These are phyloP conservation scores for Furnarius figulus DNA, from an alignment of 2,113 vertebrate genomes.

Conservation along the genomic window DNA sequence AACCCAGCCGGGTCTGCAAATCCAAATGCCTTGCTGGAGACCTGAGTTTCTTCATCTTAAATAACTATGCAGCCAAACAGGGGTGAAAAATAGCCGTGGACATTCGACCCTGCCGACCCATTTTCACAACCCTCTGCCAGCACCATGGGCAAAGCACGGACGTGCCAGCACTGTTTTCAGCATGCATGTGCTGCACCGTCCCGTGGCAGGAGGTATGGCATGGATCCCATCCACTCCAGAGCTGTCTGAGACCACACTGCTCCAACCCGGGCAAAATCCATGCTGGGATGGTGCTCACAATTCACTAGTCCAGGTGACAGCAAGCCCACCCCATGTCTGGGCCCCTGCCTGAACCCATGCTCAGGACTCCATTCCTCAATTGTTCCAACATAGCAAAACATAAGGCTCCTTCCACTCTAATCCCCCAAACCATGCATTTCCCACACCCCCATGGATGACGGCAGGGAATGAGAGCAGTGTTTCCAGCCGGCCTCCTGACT, in stretches of 20 bases:
- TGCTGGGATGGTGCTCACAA: background rate
- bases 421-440: background rate
- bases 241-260: background rate
- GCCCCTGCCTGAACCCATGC: background rate
- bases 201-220: background rate
- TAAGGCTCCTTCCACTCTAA: background rate
- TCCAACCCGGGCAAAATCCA: background rate
- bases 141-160: fast-evolving
- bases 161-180: fast-evolving
- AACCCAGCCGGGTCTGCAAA: background rate
- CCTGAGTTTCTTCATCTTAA: background rate
- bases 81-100: fast-evolving
- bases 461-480: background rate
- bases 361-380: background rate
- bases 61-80: background rate
- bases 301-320: background rate
- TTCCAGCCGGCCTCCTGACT: background rate
- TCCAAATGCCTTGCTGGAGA: background rate
- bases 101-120: fast-evolving
- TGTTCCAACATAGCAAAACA: background rate
- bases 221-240: fast-evolving
- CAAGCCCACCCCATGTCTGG: fast-evolving
- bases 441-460: background rate
- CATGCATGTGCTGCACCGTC: background rate
- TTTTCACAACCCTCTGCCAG: background rate